These are phyloP conservation scores for Mobula hypostoma DNA, from an alignment of 2,113 vertebrate species.

Conservation along the genomic window DNA sequence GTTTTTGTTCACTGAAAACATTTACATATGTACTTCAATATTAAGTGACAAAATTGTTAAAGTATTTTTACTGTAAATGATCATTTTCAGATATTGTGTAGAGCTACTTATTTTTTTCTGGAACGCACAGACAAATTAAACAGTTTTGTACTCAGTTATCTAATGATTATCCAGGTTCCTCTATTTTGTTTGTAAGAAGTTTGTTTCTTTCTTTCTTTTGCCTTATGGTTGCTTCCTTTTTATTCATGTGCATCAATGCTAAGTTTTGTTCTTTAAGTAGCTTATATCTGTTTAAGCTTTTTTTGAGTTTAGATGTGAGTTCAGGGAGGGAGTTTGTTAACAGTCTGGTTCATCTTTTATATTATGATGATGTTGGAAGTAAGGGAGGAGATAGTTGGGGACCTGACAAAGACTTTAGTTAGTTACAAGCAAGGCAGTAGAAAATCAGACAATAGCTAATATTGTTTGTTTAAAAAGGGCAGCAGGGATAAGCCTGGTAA, in stretches of 20 bases:
- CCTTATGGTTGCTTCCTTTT: neutral
- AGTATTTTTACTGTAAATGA: neutral
- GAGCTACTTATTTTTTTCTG: neutral
- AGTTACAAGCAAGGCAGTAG: no score
- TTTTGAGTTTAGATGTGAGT: neutral
- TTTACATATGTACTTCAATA: neutral
- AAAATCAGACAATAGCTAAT: no score
- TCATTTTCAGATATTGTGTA: neutral
- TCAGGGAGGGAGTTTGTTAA: no score
- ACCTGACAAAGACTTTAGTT: no score
- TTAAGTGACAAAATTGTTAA: neutral
- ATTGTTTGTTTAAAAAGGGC: no score
- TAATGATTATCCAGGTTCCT: neutral
- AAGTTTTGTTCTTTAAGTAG: neutral
- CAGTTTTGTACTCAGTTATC: neutral
- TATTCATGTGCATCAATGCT: neutral
- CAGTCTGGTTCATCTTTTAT: no score
- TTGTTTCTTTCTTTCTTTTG: neutral
- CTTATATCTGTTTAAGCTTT: neutral
- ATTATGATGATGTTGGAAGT: no score
- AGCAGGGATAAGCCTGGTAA: no score
- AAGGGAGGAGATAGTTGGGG: no score
- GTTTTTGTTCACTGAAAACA: neutral
- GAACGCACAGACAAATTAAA: neutral
- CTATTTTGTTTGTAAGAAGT: neutral